These are phyloP conservation scores for Stenotaenia linearis DNA, from an alignment of 2,888 invertebrate genomes.

Conservation along the genomic window DNA sequence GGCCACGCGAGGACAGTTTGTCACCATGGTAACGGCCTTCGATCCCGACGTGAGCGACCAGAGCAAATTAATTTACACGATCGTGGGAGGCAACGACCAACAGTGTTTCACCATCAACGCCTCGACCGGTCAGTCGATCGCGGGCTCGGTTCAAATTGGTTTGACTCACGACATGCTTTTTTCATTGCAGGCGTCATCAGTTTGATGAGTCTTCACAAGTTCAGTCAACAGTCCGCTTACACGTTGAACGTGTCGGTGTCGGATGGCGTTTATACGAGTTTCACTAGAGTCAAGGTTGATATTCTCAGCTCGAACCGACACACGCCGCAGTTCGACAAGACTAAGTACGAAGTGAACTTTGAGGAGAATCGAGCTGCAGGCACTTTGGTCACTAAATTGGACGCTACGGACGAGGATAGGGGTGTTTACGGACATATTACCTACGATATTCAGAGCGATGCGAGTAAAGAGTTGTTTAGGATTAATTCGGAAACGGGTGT, in stretches of 20 bases:
- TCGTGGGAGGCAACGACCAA: slow-evolving; percentile 70
- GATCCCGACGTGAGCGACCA: slow-evolving; percentile 80
- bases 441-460: slow-evolving; percentile 50
- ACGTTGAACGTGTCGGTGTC: slow-evolving; percentile 86
- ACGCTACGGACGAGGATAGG: slow-evolving; percentile 75
- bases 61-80: slow-evolving; percentile 66
- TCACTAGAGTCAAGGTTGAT: slow-evolving; percentile 55
- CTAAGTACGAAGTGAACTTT: slow-evolving; percentile 70
- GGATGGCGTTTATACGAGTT: slow-evolving; percentile 90
- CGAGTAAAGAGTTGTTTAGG: slow-evolving; percentile 46
- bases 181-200: slow-evolving; percentile 58
- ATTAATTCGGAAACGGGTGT: slow-evolving; percentile 51
- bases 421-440: slow-evolving; percentile 62
- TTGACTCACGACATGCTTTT: too few species aligned
- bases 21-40: slow-evolving; percentile 79
- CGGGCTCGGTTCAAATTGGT: too few species aligned
- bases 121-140: slow-evolving; percentile 41
- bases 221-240: slow-evolving; percentile 60
- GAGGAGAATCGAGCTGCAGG: slow-evolving; percentile 74
- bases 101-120: slow-evolving; percentile 45
- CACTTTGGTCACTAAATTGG: slow-evolving; percentile 65
- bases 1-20: slow-evolving; percentile 77
- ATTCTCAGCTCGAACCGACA: slow-evolving; percentile 60
- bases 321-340: slow-evolving; percentile 71
- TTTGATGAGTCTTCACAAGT: slow-evolving; percentile 67